These are phyloP conservation scores for Ichneumoninae sp. DNA, from an alignment of 2,888 invertebrate genomes.

Conservation along the genomic window DNA sequence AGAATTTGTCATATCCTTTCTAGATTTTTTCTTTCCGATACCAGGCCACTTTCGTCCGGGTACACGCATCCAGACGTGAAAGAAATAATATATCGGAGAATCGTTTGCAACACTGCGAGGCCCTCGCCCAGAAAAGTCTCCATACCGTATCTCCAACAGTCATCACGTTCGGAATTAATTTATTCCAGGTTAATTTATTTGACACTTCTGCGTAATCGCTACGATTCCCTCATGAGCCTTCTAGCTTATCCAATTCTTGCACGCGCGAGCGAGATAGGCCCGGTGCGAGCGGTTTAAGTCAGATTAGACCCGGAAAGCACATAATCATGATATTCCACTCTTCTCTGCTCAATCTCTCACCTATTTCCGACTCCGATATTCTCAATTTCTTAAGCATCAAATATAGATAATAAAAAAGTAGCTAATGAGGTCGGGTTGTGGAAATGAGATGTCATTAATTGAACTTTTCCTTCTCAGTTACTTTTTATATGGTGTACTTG, in stretches of 20 bases:
- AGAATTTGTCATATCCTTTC: not conserved
- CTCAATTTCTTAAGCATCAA: not conserved
- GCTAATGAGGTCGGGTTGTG: no score
- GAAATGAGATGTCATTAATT: no score
- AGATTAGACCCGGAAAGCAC: not conserved
- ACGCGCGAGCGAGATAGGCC: not conserved
- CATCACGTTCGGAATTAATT: slow-evolving; percentile 60
- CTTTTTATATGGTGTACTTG: no score
- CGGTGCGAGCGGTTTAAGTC: slow-evolving; percentile 4
- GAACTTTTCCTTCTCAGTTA: no score
- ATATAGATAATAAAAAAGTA: no score
- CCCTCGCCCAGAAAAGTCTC: slow-evolving; percentile 1
- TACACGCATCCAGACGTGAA: slow-evolving; percentile 14
- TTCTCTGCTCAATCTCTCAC: not conserved
- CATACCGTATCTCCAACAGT: slow-evolving; percentile 15
- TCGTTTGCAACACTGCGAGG: not conserved
- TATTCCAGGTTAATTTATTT: slow-evolving; percentile 31
- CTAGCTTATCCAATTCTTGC: not conserved
- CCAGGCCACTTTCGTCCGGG: slow-evolving; percentile 13
- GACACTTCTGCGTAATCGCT: slow-evolving; percentile 7
- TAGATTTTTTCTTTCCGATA: not conserved
- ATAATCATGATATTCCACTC: slow-evolving; percentile 11
- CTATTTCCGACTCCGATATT: not conserved
- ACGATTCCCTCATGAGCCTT: slow-evolving; percentile 9
- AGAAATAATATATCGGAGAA: slow-evolving; percentile 44